Base-by-base conservation (phyloP, 1,140 invertebrate genomes). In the Pseudomyrmex dendroicus region DNA sequence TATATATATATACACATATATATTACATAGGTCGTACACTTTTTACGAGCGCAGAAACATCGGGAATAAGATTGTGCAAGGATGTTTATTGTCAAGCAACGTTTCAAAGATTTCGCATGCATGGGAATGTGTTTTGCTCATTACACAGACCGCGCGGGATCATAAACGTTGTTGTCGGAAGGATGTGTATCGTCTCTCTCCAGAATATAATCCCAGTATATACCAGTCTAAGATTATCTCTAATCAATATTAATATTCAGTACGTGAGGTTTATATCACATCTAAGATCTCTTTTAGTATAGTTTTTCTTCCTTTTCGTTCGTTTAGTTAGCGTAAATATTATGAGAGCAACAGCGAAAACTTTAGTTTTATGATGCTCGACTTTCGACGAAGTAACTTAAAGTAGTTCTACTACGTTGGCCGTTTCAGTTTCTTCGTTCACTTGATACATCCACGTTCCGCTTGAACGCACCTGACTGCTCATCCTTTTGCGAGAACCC, bases 261-360 rank as follows among this genome's bases (percentile, higher is more conserved):
- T 13, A 67, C n/a, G n/a, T 22, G 20, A 1, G n/a, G 12, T 12
- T 1, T 59, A n/a, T 52, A 1, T 15, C 13, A 13, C 13, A 4
- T 10, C 44, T 9, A 5, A 56, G 15, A 70, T 48, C 22, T 48
- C 8, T 56, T 68, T 48, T 35, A 35, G 0, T 15, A 20, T n/a
- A 20, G n/a, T 48, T 73, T n/a, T 8, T 67, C 66, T 82, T 61
- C 83, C 85, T 86, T 85, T 86, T 35, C 35, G 35, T 35, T 35
- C 35, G 50, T 59, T 12, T 52, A 52, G 13, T 12, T 82, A 78
- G 62, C 82, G 83, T 91, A 91, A 89, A 91, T 92, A 92, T 91
- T 87, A 86, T 89, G 78, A 90, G 89, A 86, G 78, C 86, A 85
- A 87, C 87, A 83, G 84, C 85, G 82, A 86, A 88, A 91, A 92